Evolutionary conservation across 53 echinoderm and acorn worm genomes (phyloP).

Genomic region (Zoroaster sp.): DNA sequence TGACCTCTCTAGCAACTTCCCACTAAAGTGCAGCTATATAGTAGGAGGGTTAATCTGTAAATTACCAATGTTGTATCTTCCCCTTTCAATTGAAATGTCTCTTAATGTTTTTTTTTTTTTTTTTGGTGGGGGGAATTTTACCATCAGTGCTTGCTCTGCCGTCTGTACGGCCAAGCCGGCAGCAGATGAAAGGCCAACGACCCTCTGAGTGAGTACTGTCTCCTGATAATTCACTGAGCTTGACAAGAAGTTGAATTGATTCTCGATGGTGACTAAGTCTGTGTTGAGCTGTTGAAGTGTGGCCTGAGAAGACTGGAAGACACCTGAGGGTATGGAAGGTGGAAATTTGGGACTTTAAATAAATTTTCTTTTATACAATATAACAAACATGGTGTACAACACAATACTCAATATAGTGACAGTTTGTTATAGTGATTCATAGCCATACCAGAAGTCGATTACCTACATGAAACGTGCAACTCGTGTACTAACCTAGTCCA

Average conservation of each 20-base stretch:
- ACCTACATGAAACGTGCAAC: no score
- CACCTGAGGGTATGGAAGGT: constrained; percentile 35
- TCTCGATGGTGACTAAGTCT: constrained; percentile 37
- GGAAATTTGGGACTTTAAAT: neutral
- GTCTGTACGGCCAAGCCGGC: constrained; percentile 41
- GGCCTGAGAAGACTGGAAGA: constrained; percentile 55
- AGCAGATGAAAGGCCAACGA: constrained; percentile 28
- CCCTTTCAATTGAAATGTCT: neutral
- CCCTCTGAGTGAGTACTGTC: constrained; percentile 24
- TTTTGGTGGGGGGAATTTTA: neutral
- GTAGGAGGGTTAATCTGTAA: no score
- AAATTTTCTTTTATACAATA: no score
- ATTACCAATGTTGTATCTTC: no score
- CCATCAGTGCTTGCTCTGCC: constrained; percentile 65
- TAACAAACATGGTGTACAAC: no score
- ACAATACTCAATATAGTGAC: no score
- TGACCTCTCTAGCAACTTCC: no score
- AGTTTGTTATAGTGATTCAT: no score
- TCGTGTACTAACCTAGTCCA: no score
- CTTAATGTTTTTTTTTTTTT: neutral
- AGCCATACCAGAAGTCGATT: no score
- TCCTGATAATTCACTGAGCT: constrained; percentile 1
- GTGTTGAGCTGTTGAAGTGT: constrained; percentile 38
- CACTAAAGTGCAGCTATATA: no score
- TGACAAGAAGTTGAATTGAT: constrained; percentile 25